Evolutionary conservation across 2,797 vertebrate genomes (phyloP).

Genomic region (Pachyuromys duprasi): DNA sequence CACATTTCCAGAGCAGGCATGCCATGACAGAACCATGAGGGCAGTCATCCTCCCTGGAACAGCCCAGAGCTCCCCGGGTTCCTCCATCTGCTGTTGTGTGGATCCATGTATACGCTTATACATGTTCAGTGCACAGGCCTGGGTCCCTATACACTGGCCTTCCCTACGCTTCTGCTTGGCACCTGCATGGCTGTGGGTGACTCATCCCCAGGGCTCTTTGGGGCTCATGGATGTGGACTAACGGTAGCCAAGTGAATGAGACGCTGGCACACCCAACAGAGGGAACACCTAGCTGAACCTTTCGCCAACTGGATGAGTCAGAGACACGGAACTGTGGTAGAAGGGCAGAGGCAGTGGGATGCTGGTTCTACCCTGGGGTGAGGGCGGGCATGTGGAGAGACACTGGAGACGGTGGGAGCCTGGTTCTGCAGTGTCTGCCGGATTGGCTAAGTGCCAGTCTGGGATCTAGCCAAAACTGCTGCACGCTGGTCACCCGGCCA

Average conservation of each 20-base stretch:
- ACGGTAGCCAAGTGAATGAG: neutral
- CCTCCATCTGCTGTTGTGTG: neutral
- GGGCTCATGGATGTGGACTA: neutral
- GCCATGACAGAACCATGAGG: neutral
- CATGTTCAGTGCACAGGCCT: neutral
- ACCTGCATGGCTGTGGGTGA: no score
- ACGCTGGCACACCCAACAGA: neutral
- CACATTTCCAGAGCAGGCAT: neutral
- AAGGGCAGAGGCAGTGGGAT: neutral
- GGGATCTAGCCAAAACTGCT: neutral
- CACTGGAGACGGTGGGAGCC: no score
- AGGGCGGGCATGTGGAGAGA: neutral
- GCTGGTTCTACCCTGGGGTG: neutral
- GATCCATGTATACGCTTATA: neutral
- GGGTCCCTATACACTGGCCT: neutral
- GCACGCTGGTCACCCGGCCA: neutral
- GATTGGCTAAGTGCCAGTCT: neutral
- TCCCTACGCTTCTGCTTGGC: neutral
- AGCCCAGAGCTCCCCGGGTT: neutral
- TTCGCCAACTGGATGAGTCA: neutral
- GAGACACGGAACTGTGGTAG: neutral
- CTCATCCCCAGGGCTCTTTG: neutral
- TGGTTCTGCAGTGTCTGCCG: no score
- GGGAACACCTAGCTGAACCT: neutral
- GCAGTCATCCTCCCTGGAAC: neutral